Evolutionary conservation across 2,888 invertebrate species (phyloP).

Genomic region (Hoplodrina ambigua): DNA sequence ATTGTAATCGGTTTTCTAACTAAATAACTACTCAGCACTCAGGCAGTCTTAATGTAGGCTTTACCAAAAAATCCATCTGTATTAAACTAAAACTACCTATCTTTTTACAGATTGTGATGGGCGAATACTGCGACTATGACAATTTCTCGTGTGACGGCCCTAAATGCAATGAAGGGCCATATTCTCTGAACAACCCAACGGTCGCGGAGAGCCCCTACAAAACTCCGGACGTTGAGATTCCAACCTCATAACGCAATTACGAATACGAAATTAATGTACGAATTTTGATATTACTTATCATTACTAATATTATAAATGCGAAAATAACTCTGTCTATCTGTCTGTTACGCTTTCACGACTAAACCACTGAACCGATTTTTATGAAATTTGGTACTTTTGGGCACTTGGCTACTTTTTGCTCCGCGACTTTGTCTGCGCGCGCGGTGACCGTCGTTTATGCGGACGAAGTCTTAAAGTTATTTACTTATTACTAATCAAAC

Average conservation of each 20-base stretch:
- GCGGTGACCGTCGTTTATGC: too few species aligned
- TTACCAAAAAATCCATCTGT: background rate
- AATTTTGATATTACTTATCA: too few species aligned
- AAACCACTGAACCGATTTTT: too few species aligned
- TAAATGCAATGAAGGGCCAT: conserved; percentile 85
- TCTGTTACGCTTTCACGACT: too few species aligned
- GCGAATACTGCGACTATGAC: conserved; percentile 85
- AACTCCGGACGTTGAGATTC: conserved; percentile 45
- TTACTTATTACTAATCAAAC: background rate
- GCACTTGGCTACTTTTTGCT: too few species aligned
- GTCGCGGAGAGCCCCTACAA: conserved; percentile 33
- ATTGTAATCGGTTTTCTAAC: too few species aligned
- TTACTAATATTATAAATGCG: too few species aligned
- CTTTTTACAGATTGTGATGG: conserved; percentile 78
- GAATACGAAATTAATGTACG: background rate
- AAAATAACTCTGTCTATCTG: too few species aligned
- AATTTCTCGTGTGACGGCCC: conserved; percentile 85
- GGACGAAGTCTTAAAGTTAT: too few species aligned
- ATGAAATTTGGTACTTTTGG: too few species aligned
- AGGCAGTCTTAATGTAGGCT: background rate
- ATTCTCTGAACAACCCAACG: conserved; percentile 67
- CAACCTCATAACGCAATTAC: conserved; percentile 31
- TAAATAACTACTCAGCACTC: background rate
- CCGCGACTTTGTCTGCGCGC: too few species aligned
- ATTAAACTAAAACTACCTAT: conserved; percentile 23